Percentiles rank a stretch among this genome's conserved stretches.
Evolutionary conservation across 2,888 invertebrate species (phyloP).

Genomic region (Hirudinaria manillensis): DNA sequence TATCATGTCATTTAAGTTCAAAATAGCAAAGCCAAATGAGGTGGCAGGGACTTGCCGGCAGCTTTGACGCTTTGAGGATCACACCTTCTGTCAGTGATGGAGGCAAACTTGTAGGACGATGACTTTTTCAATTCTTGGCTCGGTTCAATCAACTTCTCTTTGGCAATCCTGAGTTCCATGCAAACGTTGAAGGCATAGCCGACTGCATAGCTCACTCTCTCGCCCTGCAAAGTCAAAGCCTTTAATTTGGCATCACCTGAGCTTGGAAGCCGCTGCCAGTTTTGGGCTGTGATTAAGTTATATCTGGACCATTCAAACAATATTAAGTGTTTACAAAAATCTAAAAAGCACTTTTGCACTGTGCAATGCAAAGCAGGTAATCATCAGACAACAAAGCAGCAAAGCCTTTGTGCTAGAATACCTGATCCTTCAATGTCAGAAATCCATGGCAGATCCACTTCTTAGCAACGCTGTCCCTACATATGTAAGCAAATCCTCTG

Average conservation of each 20-base stretch:
- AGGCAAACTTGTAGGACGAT: conserved; percentile 76
- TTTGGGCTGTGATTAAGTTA: too few species aligned
- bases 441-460: conserved; percentile 99
- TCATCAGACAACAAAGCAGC: not conserved
- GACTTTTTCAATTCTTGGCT: conserved; percentile 76
- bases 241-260: too few species aligned
- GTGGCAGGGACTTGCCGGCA: conserved; percentile 6
- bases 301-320: too few species aligned
- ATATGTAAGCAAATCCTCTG: conserved; percentile 96
- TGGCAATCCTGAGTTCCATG: conserved; percentile 88
- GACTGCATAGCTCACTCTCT: conserved; percentile 94
- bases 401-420: conserved; percentile 46
- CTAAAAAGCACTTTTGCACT: too few species aligned
- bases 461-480: conserved; percentile 92
- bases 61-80: conserved; percentile 59
- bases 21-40: not conserved
- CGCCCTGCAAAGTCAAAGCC: conserved; percentile 63
- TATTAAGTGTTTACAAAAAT: too few species aligned
- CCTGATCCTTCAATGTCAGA: conserved; percentile 83
- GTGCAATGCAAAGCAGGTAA: not conserved
- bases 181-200: conserved; percentile 99
- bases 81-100: conserved; percentile 70
- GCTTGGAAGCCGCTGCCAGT: too few species aligned
- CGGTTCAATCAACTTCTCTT: conserved; percentile 73
- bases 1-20: not conserved